Evolutionary conservation across 2,797 vertebrate species (phyloP).

Genomic region (Platalea minor): DNA sequence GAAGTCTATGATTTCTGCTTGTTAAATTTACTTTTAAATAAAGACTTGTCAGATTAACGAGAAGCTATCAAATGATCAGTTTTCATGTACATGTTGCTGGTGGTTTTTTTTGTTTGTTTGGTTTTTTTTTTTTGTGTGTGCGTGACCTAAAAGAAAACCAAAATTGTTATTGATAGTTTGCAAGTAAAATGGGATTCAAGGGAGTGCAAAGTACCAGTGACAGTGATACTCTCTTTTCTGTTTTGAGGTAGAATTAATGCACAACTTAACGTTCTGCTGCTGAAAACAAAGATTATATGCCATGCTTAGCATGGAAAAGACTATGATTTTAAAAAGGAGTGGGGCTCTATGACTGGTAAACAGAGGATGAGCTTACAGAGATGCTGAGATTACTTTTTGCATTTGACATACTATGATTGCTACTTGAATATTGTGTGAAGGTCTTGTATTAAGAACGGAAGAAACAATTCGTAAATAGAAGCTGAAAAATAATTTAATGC

Average conservation of each 20-base stretch:
- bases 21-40: neutral
- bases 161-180: neutral
- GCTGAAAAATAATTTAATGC: neutral
- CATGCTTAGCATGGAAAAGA: neutral
- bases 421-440: neutral
- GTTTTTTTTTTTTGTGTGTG: neutral
- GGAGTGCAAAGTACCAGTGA: neutral
- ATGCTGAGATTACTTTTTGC: neutral
- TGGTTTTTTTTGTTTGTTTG: neutral
- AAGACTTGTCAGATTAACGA: neutral
- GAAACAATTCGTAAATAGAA: neutral
- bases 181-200: neutral
- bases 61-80: neutral
- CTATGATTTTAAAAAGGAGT: neutral
- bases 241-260: neutral
- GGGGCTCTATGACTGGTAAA: neutral
- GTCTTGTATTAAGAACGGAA: neutral
- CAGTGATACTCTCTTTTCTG: neutral
- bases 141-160: neutral
- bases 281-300: neutral
- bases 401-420: neutral
- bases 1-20: neutral
- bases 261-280: neutral
- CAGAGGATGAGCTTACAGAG: neutral
- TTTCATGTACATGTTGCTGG: neutral